Evolutionary conservation across 1,140 invertebrate genomes (phyloP).

Genomic region (Dendroctonus valens): DNA sequence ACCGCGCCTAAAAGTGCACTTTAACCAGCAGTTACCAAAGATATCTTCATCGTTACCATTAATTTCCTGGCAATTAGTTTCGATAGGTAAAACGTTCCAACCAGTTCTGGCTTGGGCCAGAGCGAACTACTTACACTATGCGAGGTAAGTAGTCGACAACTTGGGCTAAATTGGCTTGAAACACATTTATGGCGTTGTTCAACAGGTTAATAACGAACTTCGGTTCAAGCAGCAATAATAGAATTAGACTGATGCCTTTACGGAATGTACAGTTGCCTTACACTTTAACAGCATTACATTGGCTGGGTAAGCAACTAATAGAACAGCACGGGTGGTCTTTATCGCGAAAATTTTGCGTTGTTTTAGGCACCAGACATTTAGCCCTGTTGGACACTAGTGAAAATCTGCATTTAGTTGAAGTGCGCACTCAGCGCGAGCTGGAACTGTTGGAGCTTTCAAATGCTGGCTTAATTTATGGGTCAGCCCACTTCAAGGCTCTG

Average conservation of each 20-base stretch:
- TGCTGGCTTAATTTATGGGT: constrained; percentile 86
- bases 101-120: constrained; percentile 85
- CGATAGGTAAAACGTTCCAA: constrained; percentile 71
- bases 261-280: constrained; percentile 68
- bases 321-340: neutral
- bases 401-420: constrained; percentile 84
- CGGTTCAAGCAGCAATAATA: constrained; percentile 45
- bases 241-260: constrained; percentile 63
- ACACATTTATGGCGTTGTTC: neutral
- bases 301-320: constrained; percentile 69
- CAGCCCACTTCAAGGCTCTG: constrained; percentile 90
- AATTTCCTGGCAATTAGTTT: constrained; percentile 88
- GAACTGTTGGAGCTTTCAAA: constrained; percentile 79
- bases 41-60: constrained; percentile 75
- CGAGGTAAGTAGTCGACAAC: constrained; percentile 53
- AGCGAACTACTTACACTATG: constrained; percentile 78
- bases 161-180: neutral
- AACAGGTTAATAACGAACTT: constrained; percentile 33
- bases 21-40: constrained; percentile 55
- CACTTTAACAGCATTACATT: constrained; percentile 72
- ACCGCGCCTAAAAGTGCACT: constrained; percentile 62
- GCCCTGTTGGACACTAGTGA: constrained; percentile 84
- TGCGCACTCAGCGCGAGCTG: constrained; percentile 81
- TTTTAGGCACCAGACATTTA: constrained; percentile 73
- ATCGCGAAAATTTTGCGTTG: neutral